These are phyloP conservation scores for Deroplatys truncata DNA, from an alignment of 2,888 invertebrate species.

Conservation along the genomic window DNA sequence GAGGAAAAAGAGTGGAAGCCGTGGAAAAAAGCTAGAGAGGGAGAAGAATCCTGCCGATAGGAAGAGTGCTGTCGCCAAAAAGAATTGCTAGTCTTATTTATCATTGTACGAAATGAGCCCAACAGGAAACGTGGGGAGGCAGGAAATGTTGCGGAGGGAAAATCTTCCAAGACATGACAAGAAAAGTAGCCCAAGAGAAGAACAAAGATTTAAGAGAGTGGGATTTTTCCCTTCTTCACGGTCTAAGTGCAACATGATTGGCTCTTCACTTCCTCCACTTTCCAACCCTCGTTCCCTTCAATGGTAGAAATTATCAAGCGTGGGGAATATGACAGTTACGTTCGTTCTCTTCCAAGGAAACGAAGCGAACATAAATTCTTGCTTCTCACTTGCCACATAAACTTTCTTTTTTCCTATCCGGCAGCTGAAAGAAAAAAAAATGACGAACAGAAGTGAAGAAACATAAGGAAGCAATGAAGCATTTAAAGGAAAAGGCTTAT, in stretches of 20 bases:
- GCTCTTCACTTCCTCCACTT: neutral
- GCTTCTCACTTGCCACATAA: no score
- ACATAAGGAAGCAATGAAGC: no score
- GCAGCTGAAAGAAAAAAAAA: no score
- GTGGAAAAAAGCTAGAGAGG: neutral
- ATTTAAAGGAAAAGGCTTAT: no score
- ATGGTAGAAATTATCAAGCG: neutral
- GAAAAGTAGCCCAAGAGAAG: constrained; percentile 4
- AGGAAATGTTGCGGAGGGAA: neutral
- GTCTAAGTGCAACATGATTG: constrained; percentile 5
- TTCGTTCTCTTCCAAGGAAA: neutral
- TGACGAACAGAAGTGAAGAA: no score
- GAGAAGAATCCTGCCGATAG: neutral
- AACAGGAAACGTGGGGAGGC: neutral
- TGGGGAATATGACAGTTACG: neutral
- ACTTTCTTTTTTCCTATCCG: no score
- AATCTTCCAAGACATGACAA: constrained; percentile 5
- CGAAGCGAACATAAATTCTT: neutral
- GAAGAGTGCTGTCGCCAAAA: neutral
- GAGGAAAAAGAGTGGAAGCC: neutral
- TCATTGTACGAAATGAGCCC: constrained; percentile 6
- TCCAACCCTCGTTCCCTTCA: neutral
- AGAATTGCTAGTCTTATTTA: constrained; percentile 5
- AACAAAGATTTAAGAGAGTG: constrained; percentile 2
- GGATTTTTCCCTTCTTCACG: neutral